These are phyloP conservation scores for Neolamprologus sp. DNA, from an alignment of 2,113 vertebrate species.

Conservation along the genomic window DNA sequence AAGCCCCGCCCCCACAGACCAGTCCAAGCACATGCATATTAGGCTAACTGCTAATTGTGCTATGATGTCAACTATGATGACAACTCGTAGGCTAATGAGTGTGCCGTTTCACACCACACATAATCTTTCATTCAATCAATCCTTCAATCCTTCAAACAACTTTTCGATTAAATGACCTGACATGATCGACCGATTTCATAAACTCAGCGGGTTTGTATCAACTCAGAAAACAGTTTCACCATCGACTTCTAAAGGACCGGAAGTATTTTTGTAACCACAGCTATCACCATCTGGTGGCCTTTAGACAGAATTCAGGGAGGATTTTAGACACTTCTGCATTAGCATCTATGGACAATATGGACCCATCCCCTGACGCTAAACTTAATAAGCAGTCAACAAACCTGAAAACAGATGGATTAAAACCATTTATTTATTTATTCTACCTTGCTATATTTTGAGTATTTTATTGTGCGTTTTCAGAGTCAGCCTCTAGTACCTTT, in stretches of 20 bases:
- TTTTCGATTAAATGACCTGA: neutral
- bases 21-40: neutral
- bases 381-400: neutral
- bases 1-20: neutral
- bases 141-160: neutral
- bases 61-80: neutral
- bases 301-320: neutral
- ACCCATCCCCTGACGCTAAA: neutral
- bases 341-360: neutral
- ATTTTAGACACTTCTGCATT: neutral
- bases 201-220: neutral
- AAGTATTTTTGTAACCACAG: neutral
- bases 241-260: neutral
- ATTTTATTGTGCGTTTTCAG: neutral
- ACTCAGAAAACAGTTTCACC: neutral
- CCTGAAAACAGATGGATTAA: neutral
- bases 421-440: neutral
- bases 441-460: neutral
- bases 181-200: neutral
- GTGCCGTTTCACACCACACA: neutral
- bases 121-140: neutral
- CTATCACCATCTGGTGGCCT: neutral
- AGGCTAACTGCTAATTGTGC: neutral
- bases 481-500: neutral
- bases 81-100: neutral